Conservation (phyloP, 2,113 vertebrate genomes). For the Phrynosoma platyrhinos region DNA sequence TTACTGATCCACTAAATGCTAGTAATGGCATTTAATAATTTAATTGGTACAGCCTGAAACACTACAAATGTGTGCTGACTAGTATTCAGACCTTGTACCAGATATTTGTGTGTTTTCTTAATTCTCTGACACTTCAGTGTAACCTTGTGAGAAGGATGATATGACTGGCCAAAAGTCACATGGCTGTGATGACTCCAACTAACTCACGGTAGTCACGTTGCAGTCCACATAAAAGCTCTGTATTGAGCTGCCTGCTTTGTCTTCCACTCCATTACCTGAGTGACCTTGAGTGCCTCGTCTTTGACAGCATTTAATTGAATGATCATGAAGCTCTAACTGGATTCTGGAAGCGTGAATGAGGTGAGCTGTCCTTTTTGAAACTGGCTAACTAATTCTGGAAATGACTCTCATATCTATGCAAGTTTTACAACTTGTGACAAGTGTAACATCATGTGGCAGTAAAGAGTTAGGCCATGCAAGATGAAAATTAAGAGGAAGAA, state of each 20-base stretch:
- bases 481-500: not conserved
- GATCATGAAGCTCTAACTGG: not conserved
- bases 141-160: not conserved
- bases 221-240: not conserved
- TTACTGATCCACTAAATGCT: not conserved
- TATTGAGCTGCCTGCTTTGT: not conserved
- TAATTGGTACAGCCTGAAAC: not conserved
- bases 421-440: constrained; percentile 11
- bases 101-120: not conserved
- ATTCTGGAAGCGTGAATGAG: not conserved
- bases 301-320: not conserved
- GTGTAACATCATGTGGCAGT: not conserved
- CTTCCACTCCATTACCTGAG: not conserved
- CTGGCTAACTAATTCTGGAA: not conserved
- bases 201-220: not conserved
- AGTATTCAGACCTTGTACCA: not conserved
- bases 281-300: not conserved
- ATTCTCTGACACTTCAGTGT: not conserved
- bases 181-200: not conserved
- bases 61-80: not conserved
- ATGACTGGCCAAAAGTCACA: not conserved
- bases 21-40: not conserved
- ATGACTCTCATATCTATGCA: not conserved
- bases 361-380: not conserved
- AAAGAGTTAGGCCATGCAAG: not conserved